Evolutionary conservation across 2,888 invertebrate genomes (phyloP).

Genomic region (Phoenoteleia sp.): DNA sequence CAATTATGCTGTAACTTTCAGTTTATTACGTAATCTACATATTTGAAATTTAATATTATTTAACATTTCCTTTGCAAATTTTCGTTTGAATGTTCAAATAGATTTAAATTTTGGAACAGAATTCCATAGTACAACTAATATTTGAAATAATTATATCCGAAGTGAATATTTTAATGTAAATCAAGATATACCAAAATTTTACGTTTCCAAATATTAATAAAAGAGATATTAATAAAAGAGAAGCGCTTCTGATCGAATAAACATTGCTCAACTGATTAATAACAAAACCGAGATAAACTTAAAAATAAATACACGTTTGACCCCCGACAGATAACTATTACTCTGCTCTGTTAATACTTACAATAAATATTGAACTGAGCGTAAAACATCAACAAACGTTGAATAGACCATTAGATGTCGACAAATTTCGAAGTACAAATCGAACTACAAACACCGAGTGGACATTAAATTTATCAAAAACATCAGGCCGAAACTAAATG

Average conservation of each 20-base stretch:
- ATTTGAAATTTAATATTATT: too few species aligned
- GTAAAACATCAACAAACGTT: constrained; percentile 28
- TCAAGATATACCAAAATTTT: not conserved
- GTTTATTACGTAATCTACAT: too few species aligned
- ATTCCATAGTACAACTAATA: not conserved
- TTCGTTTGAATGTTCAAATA: too few species aligned
- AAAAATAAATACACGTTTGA: not conserved
- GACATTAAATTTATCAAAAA: constrained; percentile 37
- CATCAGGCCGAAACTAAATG: not conserved
- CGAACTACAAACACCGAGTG: constrained; percentile 3
- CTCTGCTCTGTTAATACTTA: constrained; percentile 4
- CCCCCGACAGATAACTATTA: constrained; percentile 9
- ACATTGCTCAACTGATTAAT: too few species aligned
- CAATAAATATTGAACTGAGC: constrained; percentile 28
- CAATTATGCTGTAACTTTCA: too few species aligned
- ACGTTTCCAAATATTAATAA: not conserved
- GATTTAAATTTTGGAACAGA: too few species aligned
- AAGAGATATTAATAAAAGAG: not conserved
- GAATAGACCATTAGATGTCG: constrained; percentile 33
- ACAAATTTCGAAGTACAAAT: constrained; percentile 24
- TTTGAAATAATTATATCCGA: not conserved
- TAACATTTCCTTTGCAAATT: too few species aligned
- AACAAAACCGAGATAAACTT: not conserved
- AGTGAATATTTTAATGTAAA: not conserved
- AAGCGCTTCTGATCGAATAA: too few species aligned